Evolutionary conservation across 2,888 invertebrate species (phyloP).

Genomic region (Oxyteleia sp.): DNA sequence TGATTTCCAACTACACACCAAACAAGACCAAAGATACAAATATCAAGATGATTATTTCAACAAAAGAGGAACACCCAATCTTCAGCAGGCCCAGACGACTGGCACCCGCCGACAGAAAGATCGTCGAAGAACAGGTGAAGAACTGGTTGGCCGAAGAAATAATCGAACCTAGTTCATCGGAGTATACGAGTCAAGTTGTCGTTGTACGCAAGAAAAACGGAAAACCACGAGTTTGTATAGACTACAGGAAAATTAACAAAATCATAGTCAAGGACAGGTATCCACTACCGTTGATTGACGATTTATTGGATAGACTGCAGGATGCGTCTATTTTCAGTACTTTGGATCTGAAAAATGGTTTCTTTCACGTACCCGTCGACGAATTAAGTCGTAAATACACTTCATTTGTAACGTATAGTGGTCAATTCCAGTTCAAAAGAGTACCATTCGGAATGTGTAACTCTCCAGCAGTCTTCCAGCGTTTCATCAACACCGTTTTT

Average conservation of each 20-base stretch:
- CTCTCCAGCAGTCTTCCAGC: conserved; percentile 64
- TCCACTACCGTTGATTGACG: conserved; percentile 74
- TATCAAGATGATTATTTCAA: conserved; percentile 22
- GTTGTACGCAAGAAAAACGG: conserved; percentile 74
- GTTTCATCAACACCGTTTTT: conserved; percentile 61
- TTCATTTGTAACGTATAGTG: conserved; percentile 68
- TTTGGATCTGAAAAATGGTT: conserved; percentile 70
- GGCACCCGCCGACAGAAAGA: conserved; percentile 24
- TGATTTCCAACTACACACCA: conserved; percentile 18
- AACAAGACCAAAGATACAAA: conserved; percentile 31
- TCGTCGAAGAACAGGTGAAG: conserved; percentile 43
- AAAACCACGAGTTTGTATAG: conserved; percentile 72
- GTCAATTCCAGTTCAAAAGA: conserved; percentile 70
- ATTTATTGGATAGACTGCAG: conserved; percentile 64
- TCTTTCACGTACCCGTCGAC: conserved; percentile 69
- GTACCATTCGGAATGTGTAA: conserved; percentile 67
- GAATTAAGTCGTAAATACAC: conserved; percentile 71
- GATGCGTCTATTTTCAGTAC: conserved; percentile 71
- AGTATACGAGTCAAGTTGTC: conserved; percentile 76
- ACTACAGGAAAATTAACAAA: conserved; percentile 73
- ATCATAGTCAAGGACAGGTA: conserved; percentile 72
- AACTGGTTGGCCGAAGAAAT: conserved; percentile 23
- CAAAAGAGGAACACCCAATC: conserved; percentile 32
- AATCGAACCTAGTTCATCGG: conserved; percentile 62
- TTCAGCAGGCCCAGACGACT: conserved; percentile 37